A percentile compares a stretch with the other conserved stretches of the same genome.
phyloP scores from a whole-genome alignment of 2,113 vertebrate species.

The Oreochromis aureus region DNA sequence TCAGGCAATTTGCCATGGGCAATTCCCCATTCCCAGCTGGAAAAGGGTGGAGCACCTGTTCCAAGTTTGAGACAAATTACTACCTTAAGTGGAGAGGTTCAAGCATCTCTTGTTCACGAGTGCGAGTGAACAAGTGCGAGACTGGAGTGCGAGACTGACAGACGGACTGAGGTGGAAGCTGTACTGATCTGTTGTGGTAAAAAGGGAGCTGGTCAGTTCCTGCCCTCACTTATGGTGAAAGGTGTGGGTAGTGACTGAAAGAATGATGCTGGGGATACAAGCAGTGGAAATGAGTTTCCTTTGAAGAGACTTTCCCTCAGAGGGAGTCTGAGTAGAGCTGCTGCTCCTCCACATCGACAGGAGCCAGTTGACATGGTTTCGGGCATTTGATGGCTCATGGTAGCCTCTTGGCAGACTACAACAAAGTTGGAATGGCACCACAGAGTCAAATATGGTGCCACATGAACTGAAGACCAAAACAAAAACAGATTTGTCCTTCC shows the following conservation, averaged over 20 bases:
- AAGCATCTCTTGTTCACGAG: neutral
- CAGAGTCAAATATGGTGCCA: neutral
- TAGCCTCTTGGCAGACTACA: neutral
- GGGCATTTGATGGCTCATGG: neutral
- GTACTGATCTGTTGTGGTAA: neutral
- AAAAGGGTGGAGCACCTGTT: neutral
- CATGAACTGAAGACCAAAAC: neutral
- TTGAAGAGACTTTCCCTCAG: neutral
- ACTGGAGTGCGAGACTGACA: neutral
- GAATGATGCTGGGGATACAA: neutral
- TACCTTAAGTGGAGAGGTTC: neutral
- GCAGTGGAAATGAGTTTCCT: neutral
- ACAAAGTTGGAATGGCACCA: neutral
- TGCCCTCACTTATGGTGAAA: neutral
- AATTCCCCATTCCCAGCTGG: too few species aligned
- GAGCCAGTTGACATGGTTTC: neutral
- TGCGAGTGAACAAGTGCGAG: too few species aligned
- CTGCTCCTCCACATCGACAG: neutral
- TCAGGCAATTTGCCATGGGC: too few species aligned
- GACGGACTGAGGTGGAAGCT: neutral
- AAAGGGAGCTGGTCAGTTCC: neutral
- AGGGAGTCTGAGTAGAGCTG: neutral
- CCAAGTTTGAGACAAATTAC: neutral
- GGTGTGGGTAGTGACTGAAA: neutral
- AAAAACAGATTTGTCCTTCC: neutral